Conservation (phyloP, 2,888 invertebrate genomes). For the Creontiades dilutus region DNA sequence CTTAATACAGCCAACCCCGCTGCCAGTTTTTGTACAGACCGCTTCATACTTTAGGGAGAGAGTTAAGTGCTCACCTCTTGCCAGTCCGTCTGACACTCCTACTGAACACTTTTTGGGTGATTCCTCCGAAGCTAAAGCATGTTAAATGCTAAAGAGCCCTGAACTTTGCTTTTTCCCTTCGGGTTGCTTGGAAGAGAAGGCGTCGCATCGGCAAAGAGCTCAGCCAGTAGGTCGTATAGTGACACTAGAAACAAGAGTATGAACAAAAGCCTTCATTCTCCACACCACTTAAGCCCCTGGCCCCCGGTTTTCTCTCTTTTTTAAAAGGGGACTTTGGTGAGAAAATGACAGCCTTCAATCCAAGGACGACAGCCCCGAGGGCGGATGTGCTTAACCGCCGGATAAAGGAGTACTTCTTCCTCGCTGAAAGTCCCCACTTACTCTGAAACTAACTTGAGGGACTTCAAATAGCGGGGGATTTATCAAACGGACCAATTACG, state of each 20-base stretch:
- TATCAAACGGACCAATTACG: slow-evolving; percentile 68
- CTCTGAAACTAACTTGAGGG: slow-evolving; percentile 34
- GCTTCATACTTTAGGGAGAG: too few relatives aligned
- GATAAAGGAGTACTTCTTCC: slow-evolving; percentile 51
- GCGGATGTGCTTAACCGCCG: slow-evolving; percentile 62
- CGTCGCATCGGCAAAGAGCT: too few relatives aligned
- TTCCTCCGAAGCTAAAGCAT: too few relatives aligned
- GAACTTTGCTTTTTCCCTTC: too few relatives aligned
- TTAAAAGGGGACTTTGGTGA: slow-evolving; percentile 21
- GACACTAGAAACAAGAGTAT: background rate
- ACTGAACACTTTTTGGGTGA: too few relatives aligned
- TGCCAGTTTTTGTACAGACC: too few relatives aligned
- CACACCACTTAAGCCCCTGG: slow-evolving; percentile 25
- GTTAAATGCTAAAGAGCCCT: too few relatives aligned
- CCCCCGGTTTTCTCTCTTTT: background rate
- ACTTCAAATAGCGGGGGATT: slow-evolving; percentile 57
- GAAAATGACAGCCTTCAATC: slow-evolving; percentile 68
- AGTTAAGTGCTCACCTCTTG: too few relatives aligned
- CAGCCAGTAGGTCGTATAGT: too few relatives aligned
- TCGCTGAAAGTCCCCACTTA: slow-evolving; percentile 26
- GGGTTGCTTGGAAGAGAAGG: too few relatives aligned
- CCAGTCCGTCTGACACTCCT: too few relatives aligned
- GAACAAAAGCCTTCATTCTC: slow-evolving; percentile 47
- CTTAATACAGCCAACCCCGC: too few relatives aligned
- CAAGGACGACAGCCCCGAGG: slow-evolving; percentile 29